Base-by-base conservation (phyloP, 35 echinoderm and acorn worm species). In the Heliocidaris tuberculata region DNA sequence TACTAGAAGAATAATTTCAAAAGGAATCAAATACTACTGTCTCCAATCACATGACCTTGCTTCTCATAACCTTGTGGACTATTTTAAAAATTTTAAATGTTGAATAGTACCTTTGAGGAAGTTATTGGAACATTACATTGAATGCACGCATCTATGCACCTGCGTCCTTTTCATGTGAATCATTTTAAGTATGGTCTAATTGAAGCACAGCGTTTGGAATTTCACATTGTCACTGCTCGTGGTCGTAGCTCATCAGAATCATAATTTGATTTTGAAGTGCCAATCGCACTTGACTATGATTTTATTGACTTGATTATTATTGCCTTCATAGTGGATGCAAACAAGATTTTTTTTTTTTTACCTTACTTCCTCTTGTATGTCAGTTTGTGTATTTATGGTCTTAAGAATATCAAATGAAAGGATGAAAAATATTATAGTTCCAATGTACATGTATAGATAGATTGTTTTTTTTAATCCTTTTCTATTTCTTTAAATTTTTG, bases 211-310 rank as follows among this genome's bases (percentile, higher is more conserved):
- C 27, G 65, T 24, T 19, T 19, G 17, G 27, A 78, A 78, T 78
- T 70, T 78, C 65, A 78, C 65, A 78, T 78, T 78, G 27, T 29
- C 21, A 78, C 65, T 78, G 65, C 65, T 78, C 27, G 4, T 78
- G 27, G 65, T 78, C 21, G 65, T 78, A 78, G 65, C 21, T n/a
- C 65, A 78, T 78, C 65, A 78, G 65, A 78, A 7, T 5, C 65
- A 78, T 78, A 78, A 78, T 78, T 78, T 78, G 65, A 78, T 78
- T 56, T 78, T 78, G 65, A 78, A 78, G 65, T 78, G 65, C 27
- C 65, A 78, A 78, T 78, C 65, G 65, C 65, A 78, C 65, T 78
- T 78, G 21, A 78, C 15, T n/a, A n/a, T n/a, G 6, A 78, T 78
- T 6, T 27, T 78, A n/a, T 7, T 78, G 65, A n/a, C 21, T 78